Base-by-base conservation (phyloP, 2,888 invertebrate species). In the Cancer borealis region DNA sequence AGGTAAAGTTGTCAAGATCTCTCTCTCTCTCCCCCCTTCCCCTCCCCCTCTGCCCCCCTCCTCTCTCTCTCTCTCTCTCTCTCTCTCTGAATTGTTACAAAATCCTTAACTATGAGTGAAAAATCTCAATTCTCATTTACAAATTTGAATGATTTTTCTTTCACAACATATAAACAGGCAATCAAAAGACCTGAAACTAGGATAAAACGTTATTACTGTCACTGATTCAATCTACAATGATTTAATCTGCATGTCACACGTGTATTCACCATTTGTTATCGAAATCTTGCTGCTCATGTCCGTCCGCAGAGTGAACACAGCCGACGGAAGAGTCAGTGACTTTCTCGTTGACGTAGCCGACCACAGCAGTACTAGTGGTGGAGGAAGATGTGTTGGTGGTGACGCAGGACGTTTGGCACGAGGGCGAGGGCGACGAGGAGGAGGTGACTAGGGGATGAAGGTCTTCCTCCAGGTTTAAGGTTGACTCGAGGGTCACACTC, bases 271-370 rank as follows among this genome's bases (percentile, higher is more conserved):
- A 94, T 87, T 94, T 94, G 45, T 90, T 92, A n/a, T 94, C 94
- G 12, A 49, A 87, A 45, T 94, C 94, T 0, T 91, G 94, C 26
- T 73, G 90, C 26, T 94, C 94, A 12, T 92, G 92, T 0, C 79
- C 94, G 79, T 94, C 91, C 10, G 94, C 88, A 39, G 91, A 88
- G 17, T 84, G 90, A 30, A 94, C 92, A 54, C 94, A 89, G 46
- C 84, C 66, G 39, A 92, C 94, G 0, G 90, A 89, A 10, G 88
- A 54, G 60, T 92, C 93, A 54, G 89, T 90, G 60, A 92, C 95
- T 39, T 94, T 93, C 45, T 95, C 95, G 60, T 95, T 95, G 46
- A 95, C 94, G 47, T 95, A 95, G 21, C 95, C 95, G 21, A 95
- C 92, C 26, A 95, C 91, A 3, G 95, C 92, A 6, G 94, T 92